Evolutionary conservation across 1,140 invertebrate genomes (phyloP), one percentile per base, ranked within the genome.

Genomic region (Trichonephila clavipes): DNA sequence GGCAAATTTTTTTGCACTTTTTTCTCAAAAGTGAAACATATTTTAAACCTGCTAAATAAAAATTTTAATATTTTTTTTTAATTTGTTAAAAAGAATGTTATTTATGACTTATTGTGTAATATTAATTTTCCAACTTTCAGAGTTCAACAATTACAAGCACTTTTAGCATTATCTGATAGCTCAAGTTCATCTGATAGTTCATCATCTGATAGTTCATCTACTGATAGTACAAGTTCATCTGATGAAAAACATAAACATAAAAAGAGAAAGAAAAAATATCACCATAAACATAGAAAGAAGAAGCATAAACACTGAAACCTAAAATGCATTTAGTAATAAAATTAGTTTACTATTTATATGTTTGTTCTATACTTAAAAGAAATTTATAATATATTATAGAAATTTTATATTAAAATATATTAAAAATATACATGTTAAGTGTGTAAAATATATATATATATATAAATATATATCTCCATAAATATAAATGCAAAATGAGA

Each of bases 181-280:
- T 86, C 81, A 62, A 83, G 81, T 83, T 62, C 61, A 4, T 21
- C 51, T 0, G 51, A 51, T 51, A 51, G 51, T 62, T 81, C 81
- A 85, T 34, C 87, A 40, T 85, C 81, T 69, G 51, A 51, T 51
- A 51, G 51, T 81, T 77, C 66, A 62, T 62, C 61, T 19, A 3
- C 51, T 51, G 51, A 51, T 51, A 51, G 51, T 62, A 61, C 81
- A 85, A 86, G 62, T 83, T 34, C 87, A 40, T 85, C 81, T 69
- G 90, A 92, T 59, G 85, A 92, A 69, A 87, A 59, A 40, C 44
- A 81, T 44, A 93, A 93, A 66, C 44, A 40, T 40, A 93, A 88
- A 93, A 85, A 44, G 44, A 88, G 83, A 44, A 93, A 62, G 69
- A 93, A 88, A 82, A 90, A 90, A 81, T 93, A 85, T 8, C 92